A percentile compares a stretch with the other conserved stretches of the same genome.
These are phyloP conservation scores for Leptobrachium ailaonicum DNA, from an alignment of 2,113 vertebrate genomes.

Conservation along the genomic window DNA sequence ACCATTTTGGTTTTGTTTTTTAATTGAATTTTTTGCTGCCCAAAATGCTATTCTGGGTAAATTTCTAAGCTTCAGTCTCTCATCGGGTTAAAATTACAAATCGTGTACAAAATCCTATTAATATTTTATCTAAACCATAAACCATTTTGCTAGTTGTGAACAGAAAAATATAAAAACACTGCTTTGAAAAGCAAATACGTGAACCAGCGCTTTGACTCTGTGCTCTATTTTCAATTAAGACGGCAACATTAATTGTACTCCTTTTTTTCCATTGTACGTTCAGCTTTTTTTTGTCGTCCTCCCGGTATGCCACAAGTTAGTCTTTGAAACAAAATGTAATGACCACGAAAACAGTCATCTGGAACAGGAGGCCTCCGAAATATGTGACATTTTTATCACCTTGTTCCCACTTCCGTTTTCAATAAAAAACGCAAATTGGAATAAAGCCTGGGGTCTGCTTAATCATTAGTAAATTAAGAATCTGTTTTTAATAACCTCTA, in stretches of 20 bases:
- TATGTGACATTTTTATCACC: constrained; percentile 61
- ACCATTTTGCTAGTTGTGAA: constrained; percentile 65
- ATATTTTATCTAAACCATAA: constrained; percentile 72
- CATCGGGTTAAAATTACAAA: constrained; percentile 52
- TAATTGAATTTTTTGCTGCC: too few species aligned
- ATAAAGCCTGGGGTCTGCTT: constrained; percentile 85
- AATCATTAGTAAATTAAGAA: constrained; percentile 98
- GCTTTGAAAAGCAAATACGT: constrained; percentile 60
- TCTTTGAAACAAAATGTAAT: constrained; percentile 58
- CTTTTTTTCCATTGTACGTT: constrained; percentile 6
- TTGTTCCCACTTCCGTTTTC: constrained; percentile 76
- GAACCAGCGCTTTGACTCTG: constrained; percentile 62
- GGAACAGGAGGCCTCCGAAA: constrained; percentile 59
- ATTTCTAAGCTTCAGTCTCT: too few species aligned
- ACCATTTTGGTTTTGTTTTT: too few species aligned
- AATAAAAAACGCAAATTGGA: constrained; percentile 84
- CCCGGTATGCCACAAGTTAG: constrained; percentile 60
- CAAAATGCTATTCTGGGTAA: too few species aligned
- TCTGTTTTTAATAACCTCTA: constrained; percentile 95
- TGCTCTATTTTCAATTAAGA: constrained; percentile 63
- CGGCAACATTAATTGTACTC: constrained; percentile 60
- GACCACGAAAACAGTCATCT: constrained; percentile 19
- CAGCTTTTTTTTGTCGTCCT: constrained; percentile 31
- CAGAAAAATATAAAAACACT: constrained; percentile 64
- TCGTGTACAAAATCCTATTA: constrained; percentile 64